phyloP scores from a whole-genome alignment of 2,113 vertebrate genomes.

The Macrotus californicus region DNA sequence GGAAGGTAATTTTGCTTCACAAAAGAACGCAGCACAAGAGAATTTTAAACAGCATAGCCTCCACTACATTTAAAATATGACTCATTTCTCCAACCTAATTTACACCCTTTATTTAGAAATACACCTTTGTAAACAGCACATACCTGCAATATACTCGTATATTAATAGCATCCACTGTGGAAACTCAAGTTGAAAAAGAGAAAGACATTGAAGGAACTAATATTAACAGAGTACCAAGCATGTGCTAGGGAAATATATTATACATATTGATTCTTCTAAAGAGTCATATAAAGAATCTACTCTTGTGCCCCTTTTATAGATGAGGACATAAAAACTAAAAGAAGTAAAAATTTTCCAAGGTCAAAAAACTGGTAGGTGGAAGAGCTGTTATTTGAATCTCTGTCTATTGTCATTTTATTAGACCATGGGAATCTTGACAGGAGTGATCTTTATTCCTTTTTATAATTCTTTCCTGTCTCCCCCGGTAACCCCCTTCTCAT shows the following conservation, averaged over 20 bases:
- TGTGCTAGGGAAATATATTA: neutral
- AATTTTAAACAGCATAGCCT: neutral
- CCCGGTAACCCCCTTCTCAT: neutral
- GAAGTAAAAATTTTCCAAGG: neutral
- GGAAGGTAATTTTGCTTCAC: neutral
- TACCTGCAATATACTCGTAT: neutral
- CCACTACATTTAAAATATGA: neutral
- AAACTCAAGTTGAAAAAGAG: neutral
- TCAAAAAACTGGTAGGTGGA: neutral
- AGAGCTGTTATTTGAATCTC: neutral
- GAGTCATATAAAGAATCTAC: neutral
- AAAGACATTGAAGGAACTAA: neutral
- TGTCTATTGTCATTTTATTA: neutral
- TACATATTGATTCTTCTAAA: neutral
- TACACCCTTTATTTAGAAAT: constrained; percentile 56
- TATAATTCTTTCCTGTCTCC: neutral
- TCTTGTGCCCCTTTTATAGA: neutral
- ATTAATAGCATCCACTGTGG: neutral
- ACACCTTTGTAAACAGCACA: neutral
- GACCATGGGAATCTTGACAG: neutral
- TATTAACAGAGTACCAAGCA: neutral
- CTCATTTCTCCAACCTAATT: constrained; percentile 37
- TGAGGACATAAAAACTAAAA: neutral
- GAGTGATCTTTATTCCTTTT: neutral
- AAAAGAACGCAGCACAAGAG: neutral